Evolutionary conservation across 2,113 vertebrate genomes (phyloP).

Genomic region (Sporophila hypoxantha): DNA sequence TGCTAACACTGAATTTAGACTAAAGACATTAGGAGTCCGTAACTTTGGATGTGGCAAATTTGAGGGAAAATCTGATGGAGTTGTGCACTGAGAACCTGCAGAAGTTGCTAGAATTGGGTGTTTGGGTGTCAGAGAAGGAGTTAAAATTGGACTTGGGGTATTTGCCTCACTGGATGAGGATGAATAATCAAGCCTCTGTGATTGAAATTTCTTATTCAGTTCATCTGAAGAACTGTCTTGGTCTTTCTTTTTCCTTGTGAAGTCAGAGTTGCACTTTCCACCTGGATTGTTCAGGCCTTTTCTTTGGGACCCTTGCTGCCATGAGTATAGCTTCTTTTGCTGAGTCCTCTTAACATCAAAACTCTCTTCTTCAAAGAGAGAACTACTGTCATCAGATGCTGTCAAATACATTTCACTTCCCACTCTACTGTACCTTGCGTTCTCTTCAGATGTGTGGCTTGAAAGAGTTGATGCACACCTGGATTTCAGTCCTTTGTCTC

Average conservation of each 20-base stretch:
- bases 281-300: conserved; percentile 54
- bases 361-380: conserved; percentile 85
- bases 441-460: conserved; percentile 76
- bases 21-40: conserved; percentile 75
- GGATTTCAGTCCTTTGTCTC: conserved; percentile 58
- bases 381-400: conserved; percentile 91
- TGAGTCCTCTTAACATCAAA: conserved; percentile 69
- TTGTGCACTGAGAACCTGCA: background rate
- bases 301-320: conserved; percentile 69
- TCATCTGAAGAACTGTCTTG: conserved; percentile 82
- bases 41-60: conserved; percentile 77
- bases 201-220: conserved; percentile 86
- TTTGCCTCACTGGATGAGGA: conserved; percentile 82
- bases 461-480: conserved; percentile 72
- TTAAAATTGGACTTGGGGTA: conserved; percentile 73
- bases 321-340: conserved; percentile 65
- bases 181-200: conserved; percentile 84
- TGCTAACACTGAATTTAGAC: conserved; percentile 67
- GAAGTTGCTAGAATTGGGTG: conserved; percentile 35
- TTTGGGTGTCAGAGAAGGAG: conserved; percentile 62
- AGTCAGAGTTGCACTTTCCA: conserved; percentile 56
- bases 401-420: conserved; percentile 86
- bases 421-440: conserved; percentile 65
- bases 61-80: conserved; percentile 17
- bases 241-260: conserved; percentile 63